Base-by-base conservation (phyloP, 2,797 vertebrate genomes). In the Taeniopygia guttata region DNA sequence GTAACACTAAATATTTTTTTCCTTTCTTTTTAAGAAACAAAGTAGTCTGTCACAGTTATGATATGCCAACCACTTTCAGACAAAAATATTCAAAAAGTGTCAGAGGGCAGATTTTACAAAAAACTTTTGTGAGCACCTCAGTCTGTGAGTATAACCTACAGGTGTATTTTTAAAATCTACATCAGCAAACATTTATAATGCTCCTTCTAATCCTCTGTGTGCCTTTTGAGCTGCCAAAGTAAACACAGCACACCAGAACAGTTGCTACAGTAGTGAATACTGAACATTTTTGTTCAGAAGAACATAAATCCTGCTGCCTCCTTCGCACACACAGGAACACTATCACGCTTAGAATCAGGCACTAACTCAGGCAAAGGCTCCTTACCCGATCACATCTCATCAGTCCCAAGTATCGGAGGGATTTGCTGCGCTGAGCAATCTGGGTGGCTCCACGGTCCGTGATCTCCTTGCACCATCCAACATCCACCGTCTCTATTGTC, bases 301-400 rank as follows among this genome's bases (percentile, higher is more conserved):
- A 73, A 13, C 16, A 43, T 3, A 42, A 49, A 67, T 7, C 29
- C 48, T 60, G 18, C 16, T 1, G 0, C 20, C 8, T 60, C 32
- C 51, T 36, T 60, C 12, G 43, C 8, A 9, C 8, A 40, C 17
- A 58, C 4, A 42, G 3, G 10, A 77, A 45, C 25, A 42, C 16
- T 26, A 40, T 19, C 38, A 68, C 4, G 16, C 4, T 25, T 49
- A 81, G 36, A 85, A 75, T 26, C 6, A 69, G 20, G 46, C 18
- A 59, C 7, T 1, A 34, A 52, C 54, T 90, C 67, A 87, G 1
- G 1, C 7, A 56, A 69, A 79, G 42, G n/a, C 36, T 80, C n/a
- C 97, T 98, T 98, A 99, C 99, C 99, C 99, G 99, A 98, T 99
- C 99, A 86, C 99, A 99, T 97, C 99, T 98, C 99, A 99, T 99